Percentiles rank a stretch among this genome's conserved stretches.
Evolutionary conservation across 2,113 vertebrate species (phyloP).

Genomic region (Bos taurus): ARS-UCD2.0 NC_037337.1:39823501-39824000

Average conservation of each 20-base stretch:
- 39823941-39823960: not conserved
- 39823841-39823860: slow-evolving; percentile 17
- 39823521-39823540: not conserved
- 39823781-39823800: slow-evolving; percentile 50
- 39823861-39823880: not conserved
- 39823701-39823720: not conserved
- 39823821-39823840: slow-evolving; percentile 13
- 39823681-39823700: not conserved
- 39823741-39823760: slow-evolving; percentile 2
- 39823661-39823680: not conserved
- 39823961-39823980: slow-evolving; percentile 24
- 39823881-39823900: not conserved
- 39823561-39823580: not conserved
- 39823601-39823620: slow-evolving; percentile 1
- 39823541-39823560: slow-evolving; percentile 35
- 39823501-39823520: not conserved
- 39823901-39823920: not conserved
- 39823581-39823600: not conserved
- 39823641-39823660: not conserved
- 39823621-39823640: not conserved
- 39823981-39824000: slow-evolving; percentile 21
- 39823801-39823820: not conserved
- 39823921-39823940: not conserved
- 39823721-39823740: not conserved
- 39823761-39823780: not conserved